Percentiles rank a stretch among this genome's conserved stretches.
Conservation (phyloP, 2,888 invertebrate genomes). For the Caenorhabditis virilis region DNA sequence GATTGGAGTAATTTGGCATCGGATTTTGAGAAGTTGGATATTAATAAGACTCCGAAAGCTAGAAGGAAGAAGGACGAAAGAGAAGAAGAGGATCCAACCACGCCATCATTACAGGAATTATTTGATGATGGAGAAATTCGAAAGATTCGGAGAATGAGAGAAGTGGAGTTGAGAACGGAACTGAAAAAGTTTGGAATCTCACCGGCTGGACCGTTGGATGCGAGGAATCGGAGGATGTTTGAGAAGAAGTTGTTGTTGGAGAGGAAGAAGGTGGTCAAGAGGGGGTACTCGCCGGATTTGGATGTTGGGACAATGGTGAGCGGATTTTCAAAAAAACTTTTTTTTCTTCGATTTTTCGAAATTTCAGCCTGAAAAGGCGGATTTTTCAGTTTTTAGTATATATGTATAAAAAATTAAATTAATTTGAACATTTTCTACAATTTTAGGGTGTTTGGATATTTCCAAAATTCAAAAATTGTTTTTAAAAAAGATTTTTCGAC, state of each 20-base stretch:
- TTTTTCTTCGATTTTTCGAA: too few species aligned
- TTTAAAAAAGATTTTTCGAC: too few species aligned
- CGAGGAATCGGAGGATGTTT: conserved; percentile 47
- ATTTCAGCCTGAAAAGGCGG: too few species aligned
- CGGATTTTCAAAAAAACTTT: conserved; percentile 1
- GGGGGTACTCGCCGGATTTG: conserved; percentile 22
- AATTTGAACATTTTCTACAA: too few species aligned
- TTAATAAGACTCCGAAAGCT: background rate
- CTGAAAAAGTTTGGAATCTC: conserved; percentile 45
- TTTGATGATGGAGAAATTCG: conserved; percentile 37
- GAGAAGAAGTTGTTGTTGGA: conserved; percentile 51
- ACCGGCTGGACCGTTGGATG: conserved; percentile 50
- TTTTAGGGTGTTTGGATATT: too few species aligned
- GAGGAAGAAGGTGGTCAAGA: conserved; percentile 14
- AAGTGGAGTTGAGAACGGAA: conserved; percentile 34
- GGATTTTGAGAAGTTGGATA: background rate
- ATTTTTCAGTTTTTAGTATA: too few species aligned
- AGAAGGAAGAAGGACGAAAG: conserved; percentile 8
- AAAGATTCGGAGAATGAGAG: conserved; percentile 30
- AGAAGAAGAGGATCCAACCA: conserved; percentile 1
- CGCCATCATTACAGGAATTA: background rate
- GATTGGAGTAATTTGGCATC: background rate
- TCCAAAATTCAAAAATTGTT: too few species aligned
- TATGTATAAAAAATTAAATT: too few species aligned
- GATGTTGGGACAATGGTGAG: conserved; percentile 18